phyloP scores from a whole-genome alignment of 2,888 invertebrate genomes.

The Pinctada fucata region DNA sequence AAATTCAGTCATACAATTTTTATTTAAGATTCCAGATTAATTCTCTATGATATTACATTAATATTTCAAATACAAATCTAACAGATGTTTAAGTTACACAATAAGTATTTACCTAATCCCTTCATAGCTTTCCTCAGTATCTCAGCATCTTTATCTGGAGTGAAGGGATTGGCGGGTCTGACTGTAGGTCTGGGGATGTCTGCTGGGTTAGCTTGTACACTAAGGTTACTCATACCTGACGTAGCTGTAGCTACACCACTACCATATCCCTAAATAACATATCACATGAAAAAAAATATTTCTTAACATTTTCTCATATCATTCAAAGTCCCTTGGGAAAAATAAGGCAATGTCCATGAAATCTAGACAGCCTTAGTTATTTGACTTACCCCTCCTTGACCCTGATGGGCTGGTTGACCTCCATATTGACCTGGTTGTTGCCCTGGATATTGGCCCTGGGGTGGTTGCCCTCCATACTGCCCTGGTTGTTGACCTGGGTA shows the following conservation, averaged over 20 bases:
- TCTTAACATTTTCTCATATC: too few relatives aligned
- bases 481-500: conserved; percentile 24
- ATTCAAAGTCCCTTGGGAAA: too few relatives aligned
- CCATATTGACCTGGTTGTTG: conserved; percentile 26
- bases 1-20: too few relatives aligned
- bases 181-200: conserved; percentile 66
- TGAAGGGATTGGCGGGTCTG: conserved; percentile 63
- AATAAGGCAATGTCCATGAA: too few relatives aligned
- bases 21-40: too few relatives aligned
- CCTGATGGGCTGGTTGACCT: not conserved
- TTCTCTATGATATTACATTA: too few relatives aligned
- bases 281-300: not conserved
- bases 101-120: conserved; percentile 60
- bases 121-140: conserved; percentile 70
- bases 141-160: conserved; percentile 68
- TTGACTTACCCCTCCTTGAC: too few relatives aligned
- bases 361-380: too few relatives aligned
- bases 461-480: conserved; percentile 24
- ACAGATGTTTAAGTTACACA: too few relatives aligned
- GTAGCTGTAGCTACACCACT: conserved; percentile 32
- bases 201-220: conserved; percentile 32
- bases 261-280: conserved; percentile 12
- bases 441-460: conserved; percentile 41
- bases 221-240: conserved; percentile 29
- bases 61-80: too few relatives aligned